Evolutionary conservation across 2,888 invertebrate genomes (phyloP).

Genomic region (Cremastinae sp.): DNA sequence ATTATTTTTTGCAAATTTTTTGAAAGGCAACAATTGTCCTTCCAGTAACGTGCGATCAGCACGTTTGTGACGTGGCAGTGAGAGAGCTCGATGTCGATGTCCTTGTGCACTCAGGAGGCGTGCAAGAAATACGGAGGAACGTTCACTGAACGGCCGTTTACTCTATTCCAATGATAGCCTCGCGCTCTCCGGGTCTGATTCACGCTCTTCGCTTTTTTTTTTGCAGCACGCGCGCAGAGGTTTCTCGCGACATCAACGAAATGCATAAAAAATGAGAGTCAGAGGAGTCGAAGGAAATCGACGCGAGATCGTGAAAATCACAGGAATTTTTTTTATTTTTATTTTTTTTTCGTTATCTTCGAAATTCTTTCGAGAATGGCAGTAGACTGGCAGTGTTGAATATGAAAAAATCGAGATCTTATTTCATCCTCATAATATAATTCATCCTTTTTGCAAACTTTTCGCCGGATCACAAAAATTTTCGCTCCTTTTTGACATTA

Average conservation of each 20-base stretch:
- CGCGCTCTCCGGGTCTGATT: constrained; percentile 35
- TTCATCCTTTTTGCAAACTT: background rate
- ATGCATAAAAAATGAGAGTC: background rate
- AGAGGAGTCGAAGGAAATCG: constrained; percentile 1
- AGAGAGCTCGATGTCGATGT: constrained; percentile 58
- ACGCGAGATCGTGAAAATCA: constrained; percentile 35
- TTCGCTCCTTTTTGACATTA: too few relatives aligned
- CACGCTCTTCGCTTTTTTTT: constrained; percentile 29
- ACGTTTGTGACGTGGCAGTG: constrained; percentile 55
- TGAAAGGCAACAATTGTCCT: constrained; percentile 53
- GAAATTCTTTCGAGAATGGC: constrained; percentile 6
- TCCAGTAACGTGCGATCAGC: constrained; percentile 31
- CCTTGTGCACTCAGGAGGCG: constrained; percentile 55
- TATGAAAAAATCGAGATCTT: constrained; percentile 23
- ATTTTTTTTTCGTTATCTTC: constrained; percentile 1
- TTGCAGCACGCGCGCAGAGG: background rate
- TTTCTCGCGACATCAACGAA: too few relatives aligned
- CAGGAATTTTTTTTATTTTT: background rate
- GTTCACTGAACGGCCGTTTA: constrained; percentile 58
- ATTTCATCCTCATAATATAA: background rate
- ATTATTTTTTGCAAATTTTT: too few relatives aligned
- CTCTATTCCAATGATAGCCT: constrained; percentile 53
- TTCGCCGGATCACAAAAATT: too few relatives aligned
- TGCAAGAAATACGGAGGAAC: constrained; percentile 46
- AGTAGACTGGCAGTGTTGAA: constrained; percentile 41